Percentiles rank a stretch among this genome's conserved stretches.
Evolutionary conservation across 1,140 invertebrate genomes (phyloP).

Genomic region (Hycleus phaleratus): DNA sequence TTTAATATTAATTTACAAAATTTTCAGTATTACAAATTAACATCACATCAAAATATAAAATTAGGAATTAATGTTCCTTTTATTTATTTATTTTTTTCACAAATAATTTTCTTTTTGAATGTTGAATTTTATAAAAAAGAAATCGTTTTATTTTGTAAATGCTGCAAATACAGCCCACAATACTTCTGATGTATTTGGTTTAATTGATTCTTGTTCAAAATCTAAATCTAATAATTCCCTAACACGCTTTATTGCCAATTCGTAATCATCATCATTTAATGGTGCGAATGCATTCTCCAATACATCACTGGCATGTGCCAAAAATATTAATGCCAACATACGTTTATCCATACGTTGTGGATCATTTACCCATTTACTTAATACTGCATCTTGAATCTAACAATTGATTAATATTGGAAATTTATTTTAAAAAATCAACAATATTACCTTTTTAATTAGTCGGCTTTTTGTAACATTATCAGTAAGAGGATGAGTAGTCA

Average conservation of each 20-base stretch:
- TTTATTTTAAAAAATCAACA: conserved; percentile 6
- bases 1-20: conserved; percentile 1
- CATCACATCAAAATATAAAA: conserved; percentile 13
- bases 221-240: conserved; percentile 92
- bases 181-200: conserved; percentile 81
- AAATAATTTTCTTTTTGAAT: too few relatives aligned
- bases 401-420: conserved; percentile 6
- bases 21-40: conserved; percentile 12
- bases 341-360: conserved; percentile 95
- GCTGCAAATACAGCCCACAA: conserved; percentile 98
- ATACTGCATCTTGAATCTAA: conserved; percentile 93
- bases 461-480: conserved; percentile 94
- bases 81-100: neutral
- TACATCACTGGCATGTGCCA: conserved; percentile 97
- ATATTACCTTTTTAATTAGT: conserved; percentile 86
- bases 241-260: conserved; percentile 94
- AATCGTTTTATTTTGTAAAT: conserved; percentile 80
- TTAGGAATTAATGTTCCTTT: conserved; percentile 2
- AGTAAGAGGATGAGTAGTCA: conserved; percentile 98
- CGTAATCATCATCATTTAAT: conserved; percentile 96
- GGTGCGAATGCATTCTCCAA: conserved; percentile 99
- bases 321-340: conserved; percentile 83
- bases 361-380: conserved; percentile 96
- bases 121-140: too few relatives aligned
- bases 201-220: conserved; percentile 87